A percentile compares a stretch with the other conserved stretches of the same genome.
Evolutionary conservation across 2,113 vertebrate genomes (phyloP).

Genomic region (Marcusenius ussheri): DNA sequence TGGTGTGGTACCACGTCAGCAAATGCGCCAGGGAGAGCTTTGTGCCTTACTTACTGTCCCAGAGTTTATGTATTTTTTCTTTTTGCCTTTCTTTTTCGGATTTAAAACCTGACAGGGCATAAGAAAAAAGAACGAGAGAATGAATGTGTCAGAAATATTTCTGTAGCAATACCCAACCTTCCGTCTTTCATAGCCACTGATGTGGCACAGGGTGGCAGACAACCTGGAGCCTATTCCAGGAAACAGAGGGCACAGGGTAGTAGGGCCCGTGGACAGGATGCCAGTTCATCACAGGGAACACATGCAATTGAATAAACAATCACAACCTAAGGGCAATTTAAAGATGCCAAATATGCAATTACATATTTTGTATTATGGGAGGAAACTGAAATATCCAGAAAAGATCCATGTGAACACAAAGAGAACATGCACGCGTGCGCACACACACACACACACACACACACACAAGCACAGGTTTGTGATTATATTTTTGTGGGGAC

Average conservation of each 20-base stretch:
- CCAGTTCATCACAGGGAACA: not conserved
- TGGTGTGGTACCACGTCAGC: too few species aligned
- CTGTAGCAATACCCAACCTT: not conserved
- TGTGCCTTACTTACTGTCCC: conserved; percentile 62
- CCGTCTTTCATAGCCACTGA: not conserved
- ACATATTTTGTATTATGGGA: not conserved
- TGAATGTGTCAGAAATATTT: not conserved
- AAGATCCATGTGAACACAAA: not conserved
- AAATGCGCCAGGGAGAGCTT: not conserved
- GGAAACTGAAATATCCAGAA: not conserved
- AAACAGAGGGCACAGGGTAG: not conserved
- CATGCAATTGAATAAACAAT: not conserved
- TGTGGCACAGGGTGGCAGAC: not conserved
- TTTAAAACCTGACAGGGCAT: conserved; percentile 64
- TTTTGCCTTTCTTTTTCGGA: conserved; percentile 77
- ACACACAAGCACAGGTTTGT: not conserved
- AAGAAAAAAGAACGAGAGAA: not conserved
- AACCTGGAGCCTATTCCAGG: not conserved
- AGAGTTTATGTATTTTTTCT: conserved; percentile 76
- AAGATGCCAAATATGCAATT: not conserved
- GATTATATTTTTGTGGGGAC: too few species aligned
- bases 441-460: not conserved
- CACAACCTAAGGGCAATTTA: not conserved
- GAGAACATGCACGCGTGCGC: not conserved
- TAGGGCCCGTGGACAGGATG: not conserved